Conservation (phyloP, 2,797 vertebrate species). For the Pantherophis alleghaniensis region DNA sequence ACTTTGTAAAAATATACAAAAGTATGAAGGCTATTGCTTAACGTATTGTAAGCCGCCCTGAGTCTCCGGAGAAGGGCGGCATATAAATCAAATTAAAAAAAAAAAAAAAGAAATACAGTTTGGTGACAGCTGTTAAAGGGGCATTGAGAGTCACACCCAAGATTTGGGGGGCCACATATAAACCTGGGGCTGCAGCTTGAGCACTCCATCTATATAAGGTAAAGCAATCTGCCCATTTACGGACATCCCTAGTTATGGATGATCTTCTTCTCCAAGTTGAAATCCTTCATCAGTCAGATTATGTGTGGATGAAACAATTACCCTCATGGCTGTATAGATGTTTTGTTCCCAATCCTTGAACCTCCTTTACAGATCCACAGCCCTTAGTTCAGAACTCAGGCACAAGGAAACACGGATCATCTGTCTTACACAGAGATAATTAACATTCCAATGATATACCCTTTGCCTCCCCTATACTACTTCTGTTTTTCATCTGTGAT, state of each 20-base stretch:
- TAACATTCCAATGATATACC: neutral
- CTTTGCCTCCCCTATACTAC: neutral
- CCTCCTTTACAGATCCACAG: neutral
- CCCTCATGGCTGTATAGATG: neutral
- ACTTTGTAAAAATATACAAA: no score
- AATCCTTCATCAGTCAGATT: neutral
- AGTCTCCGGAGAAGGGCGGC: no score
- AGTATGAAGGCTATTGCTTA: no score
- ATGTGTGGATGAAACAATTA: neutral
- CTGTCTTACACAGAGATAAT: neutral
- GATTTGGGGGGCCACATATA: neutral
- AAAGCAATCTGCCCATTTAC: neutral
- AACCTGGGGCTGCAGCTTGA: neutral
- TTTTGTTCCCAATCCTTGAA: neutral
- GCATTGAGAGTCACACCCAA: neutral
- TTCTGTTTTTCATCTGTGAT: neutral
- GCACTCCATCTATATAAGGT: neutral
- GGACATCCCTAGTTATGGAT: neutral
- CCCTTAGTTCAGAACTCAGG: neutral
- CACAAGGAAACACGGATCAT: neutral
- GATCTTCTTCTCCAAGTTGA: neutral
- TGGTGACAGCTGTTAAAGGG: neutral
- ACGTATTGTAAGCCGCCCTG: no score
- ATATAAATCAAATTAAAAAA: no score
- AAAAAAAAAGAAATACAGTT: neutral